Percentiles rank a stretch among this genome's conserved stretches.
These are phyloP conservation scores for Eptesicus fuscus DNA, from an alignment of 2,113 vertebrate species.

Conservation along the genomic window DNA sequence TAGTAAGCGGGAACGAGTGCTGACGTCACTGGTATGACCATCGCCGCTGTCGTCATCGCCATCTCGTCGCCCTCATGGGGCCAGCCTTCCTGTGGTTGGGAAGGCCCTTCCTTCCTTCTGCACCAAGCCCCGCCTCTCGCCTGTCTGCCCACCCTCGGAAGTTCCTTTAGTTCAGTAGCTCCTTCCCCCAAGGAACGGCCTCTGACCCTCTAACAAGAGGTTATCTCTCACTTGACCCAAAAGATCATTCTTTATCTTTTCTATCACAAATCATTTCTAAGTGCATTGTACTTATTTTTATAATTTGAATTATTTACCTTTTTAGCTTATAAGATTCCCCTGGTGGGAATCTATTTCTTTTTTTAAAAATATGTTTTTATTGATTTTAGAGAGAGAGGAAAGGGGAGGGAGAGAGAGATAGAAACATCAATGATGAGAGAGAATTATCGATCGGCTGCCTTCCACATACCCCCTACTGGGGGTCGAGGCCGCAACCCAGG, in stretches of 20 bases:
- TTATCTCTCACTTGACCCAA: neutral
- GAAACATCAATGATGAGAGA: too few species aligned
- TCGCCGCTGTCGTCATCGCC: rapidly evolving
- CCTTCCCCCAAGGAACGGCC: neutral
- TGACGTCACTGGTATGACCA: neutral
- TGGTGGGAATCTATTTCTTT: neutral
- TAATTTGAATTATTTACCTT: neutral
- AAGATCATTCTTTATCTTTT: neutral
- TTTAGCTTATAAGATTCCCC: neutral
- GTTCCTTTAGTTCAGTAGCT: neutral
- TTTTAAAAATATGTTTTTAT: too few species aligned
- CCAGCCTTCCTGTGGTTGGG: neutral
- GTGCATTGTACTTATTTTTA: neutral
- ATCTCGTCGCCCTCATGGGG: neutral
- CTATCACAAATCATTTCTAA: neutral
- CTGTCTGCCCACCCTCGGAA: too few species aligned
- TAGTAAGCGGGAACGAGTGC: neutral
- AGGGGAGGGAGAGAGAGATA: too few species aligned
- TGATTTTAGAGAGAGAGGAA: too few species aligned
- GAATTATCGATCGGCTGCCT: too few species aligned
- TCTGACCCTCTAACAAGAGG: neutral
- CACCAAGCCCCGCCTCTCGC: neutral
- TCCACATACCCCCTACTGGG: too few species aligned
- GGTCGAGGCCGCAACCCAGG: too few species aligned
- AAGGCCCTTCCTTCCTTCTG: neutral